Evolutionary conservation across 23 tunicate genomes (phyloP).

Genomic region (Halocynthia roretzi): DNA sequence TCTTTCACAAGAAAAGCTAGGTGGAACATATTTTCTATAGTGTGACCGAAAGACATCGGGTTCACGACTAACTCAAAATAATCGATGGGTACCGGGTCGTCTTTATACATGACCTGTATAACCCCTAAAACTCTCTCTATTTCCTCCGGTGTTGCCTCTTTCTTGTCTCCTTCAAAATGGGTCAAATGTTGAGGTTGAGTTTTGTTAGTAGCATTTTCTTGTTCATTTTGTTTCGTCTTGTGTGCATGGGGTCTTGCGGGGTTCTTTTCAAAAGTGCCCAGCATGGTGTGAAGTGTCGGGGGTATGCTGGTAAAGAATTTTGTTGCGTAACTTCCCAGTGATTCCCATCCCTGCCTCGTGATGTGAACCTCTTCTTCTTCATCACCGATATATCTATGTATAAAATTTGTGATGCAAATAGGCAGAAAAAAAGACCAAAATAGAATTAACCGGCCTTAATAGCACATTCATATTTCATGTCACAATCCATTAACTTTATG

Average conservation of each 20-base stretch:
- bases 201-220: slow-evolving; percentile 29
- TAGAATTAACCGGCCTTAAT: no score
- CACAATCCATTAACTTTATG: no score
- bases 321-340: slow-evolving; percentile 23
- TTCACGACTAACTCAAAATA: slow-evolving; percentile 81
- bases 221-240: slow-evolving; percentile 6
- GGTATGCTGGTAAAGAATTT: slow-evolving; percentile 52
- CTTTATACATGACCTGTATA: slow-evolving; percentile 32
- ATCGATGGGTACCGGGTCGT: slow-evolving; percentile 63
- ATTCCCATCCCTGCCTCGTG: slow-evolving; percentile 50
- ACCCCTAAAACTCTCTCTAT: slow-evolving; percentile 63
- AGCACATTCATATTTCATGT: no score
- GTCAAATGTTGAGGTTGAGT: slow-evolving; percentile 55
- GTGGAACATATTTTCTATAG: slow-evolving; percentile 83
- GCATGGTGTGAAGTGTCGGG: slow-evolving; percentile 65
- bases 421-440: no score
- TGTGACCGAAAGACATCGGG: slow-evolving; percentile 70
- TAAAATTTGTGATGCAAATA: no score
- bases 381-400: slow-evolving; percentile 11
- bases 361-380: slow-evolving; percentile 42
- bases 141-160: slow-evolving; percentile 91
- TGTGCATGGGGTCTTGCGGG: neutral
- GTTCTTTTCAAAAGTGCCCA: slow-evolving; percentile 43
- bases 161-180: slow-evolving; percentile 44
- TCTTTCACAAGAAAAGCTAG: slow-evolving; percentile 80